Evolutionary conservation across 2,797 vertebrate species (phyloP), one percentile per base, ranked within the genome.

Genomic region (Buphagus erythrorhynchus): DNA sequence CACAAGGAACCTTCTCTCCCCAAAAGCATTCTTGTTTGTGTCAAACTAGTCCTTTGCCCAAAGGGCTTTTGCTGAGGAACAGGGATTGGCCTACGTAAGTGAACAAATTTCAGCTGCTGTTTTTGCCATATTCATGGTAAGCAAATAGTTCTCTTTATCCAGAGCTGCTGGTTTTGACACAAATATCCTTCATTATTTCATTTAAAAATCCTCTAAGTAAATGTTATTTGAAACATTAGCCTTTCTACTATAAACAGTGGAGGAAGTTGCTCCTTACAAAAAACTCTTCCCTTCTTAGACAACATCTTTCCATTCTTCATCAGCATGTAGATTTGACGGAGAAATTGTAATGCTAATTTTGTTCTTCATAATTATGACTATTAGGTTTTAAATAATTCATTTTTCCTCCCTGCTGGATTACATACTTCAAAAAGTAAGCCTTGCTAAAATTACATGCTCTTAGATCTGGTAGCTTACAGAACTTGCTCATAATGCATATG

Each of bases 371-470:
- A 95, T 95, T 94, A 96, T 82, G 93, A 87, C 80, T 94, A 85
- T 76, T 90, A 95, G 80, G 38, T 92, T 95, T 96, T 96, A 96
- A 96, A 95, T 92, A 95, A 96, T 94, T 93, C 63, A 92, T 93
- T 91, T 69, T 85, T 54, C 14, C 43, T 93, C 57, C 67, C 36
- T 0, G 1, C 42, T 95, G 92, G 52, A 97, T 96, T 91, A 92
- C 28, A 74, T 65, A 95, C 84, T 92, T 96, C 86, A 94, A 87
- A 96, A 96, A 91, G 88, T 83, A 91, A 88, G 88, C 65, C 84
- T 77, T 87, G 88, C 92, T 89, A 89, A 94, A 96, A 97, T 92
- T 85, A 94, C 84, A 92, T 45, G 69, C 68, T 93, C 71, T 94
- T 92, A 67, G 71, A 95, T 87, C 57, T 91, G 61, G 67, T 77